phyloP scores from a whole-genome alignment of 2,113 vertebrate species.

The Seriola aureovittata region DNA sequence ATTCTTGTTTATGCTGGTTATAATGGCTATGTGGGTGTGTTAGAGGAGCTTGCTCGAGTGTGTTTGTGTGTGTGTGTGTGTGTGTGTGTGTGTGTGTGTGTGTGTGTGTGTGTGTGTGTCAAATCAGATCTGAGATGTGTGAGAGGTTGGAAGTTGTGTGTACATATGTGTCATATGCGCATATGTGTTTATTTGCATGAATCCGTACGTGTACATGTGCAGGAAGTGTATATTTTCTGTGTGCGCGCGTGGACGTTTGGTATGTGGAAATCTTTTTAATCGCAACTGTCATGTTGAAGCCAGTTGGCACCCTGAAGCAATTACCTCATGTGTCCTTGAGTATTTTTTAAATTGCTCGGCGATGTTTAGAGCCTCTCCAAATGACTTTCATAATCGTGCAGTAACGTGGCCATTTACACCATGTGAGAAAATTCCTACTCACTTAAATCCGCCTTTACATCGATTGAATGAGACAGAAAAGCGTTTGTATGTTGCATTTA shows the following conservation, averaged over 20 bases:
- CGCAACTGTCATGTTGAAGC: slow-evolving; percentile 70
- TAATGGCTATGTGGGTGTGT: slow-evolving; percentile 85
- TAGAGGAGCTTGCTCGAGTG: slow-evolving; percentile 77
- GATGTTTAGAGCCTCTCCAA: slow-evolving; percentile 73
- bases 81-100: slow-evolving; percentile 37
- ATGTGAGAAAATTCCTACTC: slow-evolving; percentile 65
- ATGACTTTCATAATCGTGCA: slow-evolving; percentile 65
- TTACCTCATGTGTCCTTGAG: slow-evolving; percentile 81
- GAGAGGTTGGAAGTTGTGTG: slow-evolving; percentile 52
- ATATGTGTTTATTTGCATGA: slow-evolving; percentile 75
- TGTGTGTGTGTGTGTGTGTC: background rate
- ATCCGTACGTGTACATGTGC: slow-evolving; percentile 41
- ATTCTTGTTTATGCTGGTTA: slow-evolving; percentile 96
- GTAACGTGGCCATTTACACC: slow-evolving; percentile 62
- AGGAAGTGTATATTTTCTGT: slow-evolving; percentile 62
- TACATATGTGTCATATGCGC: slow-evolving; percentile 57
- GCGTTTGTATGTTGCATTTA: slow-evolving; percentile 41
- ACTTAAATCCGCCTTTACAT: slow-evolving; percentile 31
- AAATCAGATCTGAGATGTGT: slow-evolving; percentile 50
- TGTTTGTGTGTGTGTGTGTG: slow-evolving; percentile 70
- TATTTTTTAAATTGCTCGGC: slow-evolving; percentile 76
- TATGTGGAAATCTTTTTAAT: slow-evolving; percentile 84
- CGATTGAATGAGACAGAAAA: slow-evolving; percentile 51
- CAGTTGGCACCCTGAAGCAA: slow-evolving; percentile 64
- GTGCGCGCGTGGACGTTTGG: slow-evolving; percentile 31